Percentiles rank a stretch among this genome's conserved stretches.
phyloP scores from a whole-genome alignment of 2,888 invertebrate species.

The Tiphia femorata region DNA sequence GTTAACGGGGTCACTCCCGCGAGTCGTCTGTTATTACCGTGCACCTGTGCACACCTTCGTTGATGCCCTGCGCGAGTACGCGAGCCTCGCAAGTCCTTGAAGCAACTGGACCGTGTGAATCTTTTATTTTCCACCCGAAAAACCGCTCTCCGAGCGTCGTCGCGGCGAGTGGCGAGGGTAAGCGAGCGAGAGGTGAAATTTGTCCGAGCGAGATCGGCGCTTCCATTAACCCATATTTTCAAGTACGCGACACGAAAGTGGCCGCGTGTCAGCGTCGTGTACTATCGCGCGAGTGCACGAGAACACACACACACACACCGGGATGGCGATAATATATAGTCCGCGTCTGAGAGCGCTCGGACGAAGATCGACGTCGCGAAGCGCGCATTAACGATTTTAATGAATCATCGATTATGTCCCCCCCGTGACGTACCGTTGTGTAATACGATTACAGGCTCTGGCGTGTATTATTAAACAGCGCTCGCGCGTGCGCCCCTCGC shows the following conservation, averaged over 20 bases:
- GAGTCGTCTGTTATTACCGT: conserved; percentile 32
- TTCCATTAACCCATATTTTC: conserved; percentile 43
- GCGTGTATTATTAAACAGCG: too few species aligned
- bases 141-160: conserved; percentile 17
- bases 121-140: conserved; percentile 27
- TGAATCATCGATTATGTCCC: too few species aligned
- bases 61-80: conserved; percentile 1
- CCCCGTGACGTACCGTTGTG: too few species aligned
- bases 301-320: conserved; percentile 10
- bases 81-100: conserved; percentile 23
- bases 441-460: too few species aligned
- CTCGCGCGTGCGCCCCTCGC: too few species aligned
- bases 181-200: too few species aligned
- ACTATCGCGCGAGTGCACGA: conserved; percentile 11
- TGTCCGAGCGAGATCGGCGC: conserved; percentile 32
- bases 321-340: neutral
- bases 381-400: too few species aligned
- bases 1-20: conserved; percentile 43
- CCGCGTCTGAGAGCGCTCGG: too few species aligned
- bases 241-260: conserved; percentile 35
- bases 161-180: conserved; percentile 7
- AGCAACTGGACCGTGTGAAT: conserved; percentile 33
- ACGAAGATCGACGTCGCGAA: too few species aligned
- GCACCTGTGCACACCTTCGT: conserved; percentile 28
- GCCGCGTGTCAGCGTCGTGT: conserved; percentile 24